A percentile compares a stretch with the other conserved stretches of the same genome.
Conservation (phyloP, 2,113 vertebrate species). For the Passer montanus region DNA sequence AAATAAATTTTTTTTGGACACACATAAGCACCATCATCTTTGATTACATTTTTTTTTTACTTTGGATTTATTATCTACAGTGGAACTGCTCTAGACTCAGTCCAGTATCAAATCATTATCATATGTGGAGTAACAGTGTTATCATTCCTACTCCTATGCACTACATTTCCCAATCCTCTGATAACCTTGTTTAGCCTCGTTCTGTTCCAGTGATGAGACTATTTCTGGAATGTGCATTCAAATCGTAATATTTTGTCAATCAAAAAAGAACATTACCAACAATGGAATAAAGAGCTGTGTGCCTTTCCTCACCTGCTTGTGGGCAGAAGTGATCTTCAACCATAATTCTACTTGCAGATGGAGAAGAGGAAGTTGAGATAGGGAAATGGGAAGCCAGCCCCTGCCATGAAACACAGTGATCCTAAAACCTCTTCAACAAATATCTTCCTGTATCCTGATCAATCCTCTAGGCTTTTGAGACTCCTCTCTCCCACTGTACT, state of each 20-base stretch:
- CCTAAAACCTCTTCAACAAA: not conserved
- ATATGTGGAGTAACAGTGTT: not conserved
- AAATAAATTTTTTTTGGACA: not conserved
- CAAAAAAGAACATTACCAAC: not conserved
- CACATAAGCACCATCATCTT: not conserved
- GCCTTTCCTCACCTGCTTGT: not conserved
- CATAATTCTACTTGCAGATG: not conserved
- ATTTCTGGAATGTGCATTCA: not conserved
- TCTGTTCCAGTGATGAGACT: not conserved
- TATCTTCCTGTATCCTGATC: not conserved
- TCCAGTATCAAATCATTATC: constrained; percentile 12
- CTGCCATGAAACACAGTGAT: not conserved
- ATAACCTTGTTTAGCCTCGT: not conserved
- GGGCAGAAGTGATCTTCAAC: not conserved
- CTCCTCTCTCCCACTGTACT: not conserved
- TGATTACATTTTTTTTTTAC: not conserved
- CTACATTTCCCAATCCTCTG: not conserved
- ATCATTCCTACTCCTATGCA: not conserved
- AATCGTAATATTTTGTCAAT: not conserved
- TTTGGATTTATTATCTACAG: not conserved
- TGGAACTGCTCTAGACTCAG: not conserved
- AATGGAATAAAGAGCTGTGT: not conserved
- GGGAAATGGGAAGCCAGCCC: not conserved
- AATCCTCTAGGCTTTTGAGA: not conserved
- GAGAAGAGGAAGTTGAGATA: not conserved